Evolutionary conservation across 2,113 vertebrate genomes (phyloP), one percentile per base, ranked within the genome.

Genomic region (Notechis scutatus): DNA sequence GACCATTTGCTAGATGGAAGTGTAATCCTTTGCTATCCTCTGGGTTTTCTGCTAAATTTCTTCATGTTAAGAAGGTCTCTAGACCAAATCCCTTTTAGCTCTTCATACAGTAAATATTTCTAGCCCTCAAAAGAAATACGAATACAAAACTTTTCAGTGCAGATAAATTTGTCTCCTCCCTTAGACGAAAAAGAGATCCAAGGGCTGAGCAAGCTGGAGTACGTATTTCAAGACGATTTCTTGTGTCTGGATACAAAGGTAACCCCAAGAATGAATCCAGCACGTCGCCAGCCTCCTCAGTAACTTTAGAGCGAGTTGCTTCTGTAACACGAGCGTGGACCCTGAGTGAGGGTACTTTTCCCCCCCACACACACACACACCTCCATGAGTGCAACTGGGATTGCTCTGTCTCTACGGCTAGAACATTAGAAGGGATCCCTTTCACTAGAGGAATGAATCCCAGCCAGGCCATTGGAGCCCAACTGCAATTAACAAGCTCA

Each of bases 1-100:
- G 56, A 90, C 6, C n/a, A 45, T 87, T n/a, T 86, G 52, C 74
- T 86, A n/a, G 10, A 61, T 39, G 45, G 55, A 24, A 86, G 50
- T 52, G 50, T 87, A 42, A 87, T 52, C 69, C 93, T 85, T 96
- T 92, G 92, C 93, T 92, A 94, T 87, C 20, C 56, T 42, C 42
- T 52, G 18, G 26, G 47, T 88, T 88, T 87, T 39, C 42, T 57
- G 34, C 45, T 64, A 23, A 87, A 7, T 1, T 39, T 92, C 87
- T 87, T 50, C 9, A 5, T 12, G 11, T 85, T 85, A 81, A 81
- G 34, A 39, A 23, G 55, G 81, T 14, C 21, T 90, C 56, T 34
- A 85, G 21, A 39, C 64, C 26, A 54, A 92, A 81, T 18, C 52
- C 89, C 9, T 45, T 42, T 92, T 6, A 69, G 45, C 11, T 5